Base-by-base conservation (phyloP, 2,113 vertebrate species). In the Paracanthobrama guichenoti region DNA sequence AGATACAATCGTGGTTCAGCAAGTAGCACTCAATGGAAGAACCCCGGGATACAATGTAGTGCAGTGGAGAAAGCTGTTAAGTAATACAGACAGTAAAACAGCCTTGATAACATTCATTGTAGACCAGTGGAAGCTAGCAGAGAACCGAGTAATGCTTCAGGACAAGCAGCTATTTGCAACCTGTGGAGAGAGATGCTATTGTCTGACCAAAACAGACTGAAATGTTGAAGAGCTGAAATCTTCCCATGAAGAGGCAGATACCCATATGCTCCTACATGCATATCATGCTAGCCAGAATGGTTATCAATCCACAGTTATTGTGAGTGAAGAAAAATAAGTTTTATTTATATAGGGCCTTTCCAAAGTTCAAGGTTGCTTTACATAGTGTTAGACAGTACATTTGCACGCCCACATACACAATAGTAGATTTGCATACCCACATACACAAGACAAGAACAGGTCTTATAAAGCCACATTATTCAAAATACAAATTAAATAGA, bases 261-360 rank as follows among this genome's bases (percentile, higher is more conserved):
- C 57, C 57, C 77, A 3, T 62, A 46, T 79, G 35, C 22, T 62
- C 57, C 77, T 62, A 79, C 57, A 64, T 79, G 57, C 77, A 79
- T 44, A 79, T 62, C 77, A 79, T 62, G 20, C 39, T 26, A 64
- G 77, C 77, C 77, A 79, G 77, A 79, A 79, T 79, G 77, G 39
- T 57, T 64, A 62, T 79, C 77, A 62, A 79, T 42, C 55, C 57
- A 62, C 77, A 79, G 31, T 64, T 60, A 79, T 79, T 79, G n/a
- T 64, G 55, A 79, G 22, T 64, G 16, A 67, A 16, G 64, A 67
- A n/a, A n/a, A n/a, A n/a, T n/a, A n/a, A n/a, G n/a, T n/a, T n/a
- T n/a, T n/a, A n/a, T n/a, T n/a, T n/a, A n/a, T n/a, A n/a, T n/a
- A n/a, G n/a, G n/a, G n/a, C n/a, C n/a, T n/a, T n/a, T n/a, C n/a